Evolutionary conservation across 2,113 vertebrate genomes (phyloP).

Genomic region (Muscicapa adusta): DNA sequence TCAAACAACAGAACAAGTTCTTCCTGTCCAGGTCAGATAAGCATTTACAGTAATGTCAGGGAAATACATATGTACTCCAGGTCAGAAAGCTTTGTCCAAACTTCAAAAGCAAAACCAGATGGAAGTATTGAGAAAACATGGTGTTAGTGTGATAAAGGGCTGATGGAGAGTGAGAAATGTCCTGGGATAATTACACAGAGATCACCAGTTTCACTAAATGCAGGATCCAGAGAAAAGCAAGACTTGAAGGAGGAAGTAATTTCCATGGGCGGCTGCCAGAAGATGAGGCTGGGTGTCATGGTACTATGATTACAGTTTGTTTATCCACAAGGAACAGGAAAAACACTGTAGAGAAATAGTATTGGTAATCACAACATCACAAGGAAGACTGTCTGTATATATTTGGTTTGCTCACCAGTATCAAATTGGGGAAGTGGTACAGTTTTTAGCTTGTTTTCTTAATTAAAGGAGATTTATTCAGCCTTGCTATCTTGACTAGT

Average conservation of each 20-base stretch:
- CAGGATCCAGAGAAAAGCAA: neutral
- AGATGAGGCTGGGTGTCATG: neutral
- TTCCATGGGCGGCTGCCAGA: neutral
- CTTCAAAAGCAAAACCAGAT: neutral
- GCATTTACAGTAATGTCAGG: neutral
- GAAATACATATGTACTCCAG: neutral
- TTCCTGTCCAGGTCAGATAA: neutral
- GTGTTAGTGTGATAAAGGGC: neutral
- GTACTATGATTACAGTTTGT: neutral
- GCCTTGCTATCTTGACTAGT: neutral
- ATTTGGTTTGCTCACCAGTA: neutral
- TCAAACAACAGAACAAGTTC: neutral
- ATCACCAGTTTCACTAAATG: neutral
- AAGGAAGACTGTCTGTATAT: neutral
- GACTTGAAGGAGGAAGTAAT: neutral
- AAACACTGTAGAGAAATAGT: neutral
- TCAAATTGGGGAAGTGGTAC: rapidly evolving
- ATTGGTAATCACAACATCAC: neutral
- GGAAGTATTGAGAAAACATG: neutral
- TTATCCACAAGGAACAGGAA: neutral
- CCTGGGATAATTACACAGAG: neutral
- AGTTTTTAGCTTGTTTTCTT: neutral
- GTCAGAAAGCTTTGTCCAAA: neutral
- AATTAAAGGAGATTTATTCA: neutral
- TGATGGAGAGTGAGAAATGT: neutral